Percentiles rank a stretch among this genome's conserved stretches.
phyloP scores from a whole-genome alignment of 2,888 invertebrate genomes.

The Incurvaria masculella region DNA sequence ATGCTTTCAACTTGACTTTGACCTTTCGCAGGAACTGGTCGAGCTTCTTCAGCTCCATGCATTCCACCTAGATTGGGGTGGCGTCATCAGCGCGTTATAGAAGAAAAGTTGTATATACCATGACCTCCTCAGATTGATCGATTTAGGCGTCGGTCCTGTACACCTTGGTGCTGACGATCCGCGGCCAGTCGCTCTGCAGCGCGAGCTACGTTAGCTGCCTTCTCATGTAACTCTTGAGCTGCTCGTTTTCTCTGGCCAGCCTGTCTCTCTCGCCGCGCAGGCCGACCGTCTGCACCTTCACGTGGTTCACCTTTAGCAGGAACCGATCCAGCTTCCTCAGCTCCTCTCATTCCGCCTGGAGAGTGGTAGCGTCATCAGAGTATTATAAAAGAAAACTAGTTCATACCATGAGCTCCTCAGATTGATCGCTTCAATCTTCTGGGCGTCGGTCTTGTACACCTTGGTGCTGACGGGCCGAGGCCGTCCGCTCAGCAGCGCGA shows the following conservation, averaged over 20 bases:
- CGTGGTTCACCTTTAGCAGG: conserved; percentile 53
- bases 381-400: not conserved
- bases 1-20: too few relatives aligned
- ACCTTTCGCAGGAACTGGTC: too few relatives aligned
- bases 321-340: conserved; percentile 67
- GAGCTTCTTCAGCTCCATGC: too few relatives aligned
- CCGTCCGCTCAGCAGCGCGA: conserved; percentile 48
- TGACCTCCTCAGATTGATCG: not conserved
- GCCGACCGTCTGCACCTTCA: conserved; percentile 40
- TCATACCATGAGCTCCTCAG: not conserved
- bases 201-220: conserved; percentile 61
- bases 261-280: conserved; percentile 39
- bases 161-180: conserved; percentile 21
- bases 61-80: too few relatives aligned
- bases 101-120: too few relatives aligned
- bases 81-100: too few relatives aligned
- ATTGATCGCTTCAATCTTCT: not conserved
- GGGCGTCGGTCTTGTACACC: conserved; percentile 10
- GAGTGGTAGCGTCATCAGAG: not conserved
- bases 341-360: conserved; percentile 45
- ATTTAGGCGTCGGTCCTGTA: conserved; percentile 7
- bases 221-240: conserved; percentile 59
- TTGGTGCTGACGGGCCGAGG: conserved; percentile 22
- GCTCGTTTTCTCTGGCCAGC: conserved; percentile 59
- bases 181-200: conserved; percentile 32